Conservation (phyloP, 2,113 vertebrate species). For the Rousettus leschenaultii region DNA sequence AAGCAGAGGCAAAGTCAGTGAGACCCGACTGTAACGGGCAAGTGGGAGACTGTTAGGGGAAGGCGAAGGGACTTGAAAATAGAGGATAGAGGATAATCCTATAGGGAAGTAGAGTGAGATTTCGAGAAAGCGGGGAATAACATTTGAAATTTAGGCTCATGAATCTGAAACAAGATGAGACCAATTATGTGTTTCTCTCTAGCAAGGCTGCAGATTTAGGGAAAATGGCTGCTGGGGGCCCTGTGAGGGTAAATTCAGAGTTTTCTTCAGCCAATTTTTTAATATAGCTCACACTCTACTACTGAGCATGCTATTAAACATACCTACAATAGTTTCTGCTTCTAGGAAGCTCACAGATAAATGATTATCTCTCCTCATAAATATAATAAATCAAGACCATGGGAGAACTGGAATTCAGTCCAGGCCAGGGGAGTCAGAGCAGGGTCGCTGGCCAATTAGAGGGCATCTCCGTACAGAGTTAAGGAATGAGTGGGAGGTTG, state of each 20-base stretch:
- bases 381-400: neutral
- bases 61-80: neutral
- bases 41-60: neutral
- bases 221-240: neutral
- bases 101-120: neutral
- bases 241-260: neutral
- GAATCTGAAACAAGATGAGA: neutral
- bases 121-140: neutral
- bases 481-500: neutral
- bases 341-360: neutral
- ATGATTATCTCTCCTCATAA: neutral
- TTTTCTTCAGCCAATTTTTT: neutral
- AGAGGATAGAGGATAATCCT: neutral
- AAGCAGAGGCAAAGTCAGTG: neutral
- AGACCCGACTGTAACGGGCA: rapidly evolving
- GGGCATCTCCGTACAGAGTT: neutral
- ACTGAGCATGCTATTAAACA: neutral
- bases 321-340: neutral
- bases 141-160: neutral
- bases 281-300: no score
- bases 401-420: neutral
- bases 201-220: neutral
- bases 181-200: neutral
- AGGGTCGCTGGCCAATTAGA: neutral
- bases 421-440: no score